phyloP scores from a whole-genome alignment of 2,797 vertebrate species.

The Sebastiscus tertius region DNA sequence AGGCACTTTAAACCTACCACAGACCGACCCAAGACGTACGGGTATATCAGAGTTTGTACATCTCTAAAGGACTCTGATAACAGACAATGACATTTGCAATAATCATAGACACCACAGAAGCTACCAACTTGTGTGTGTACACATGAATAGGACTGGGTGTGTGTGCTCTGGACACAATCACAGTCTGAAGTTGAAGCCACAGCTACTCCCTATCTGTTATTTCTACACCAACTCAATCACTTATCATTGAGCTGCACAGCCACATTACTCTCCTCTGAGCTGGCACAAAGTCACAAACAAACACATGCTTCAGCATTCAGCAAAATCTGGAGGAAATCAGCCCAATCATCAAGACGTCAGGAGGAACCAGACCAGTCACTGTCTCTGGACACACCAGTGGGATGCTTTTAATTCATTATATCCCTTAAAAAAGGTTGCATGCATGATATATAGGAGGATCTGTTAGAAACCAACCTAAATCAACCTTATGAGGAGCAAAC shows the following conservation, averaged over 20 bases:
- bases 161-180: neutral
- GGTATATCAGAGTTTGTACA: neutral
- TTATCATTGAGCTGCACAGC: too few species aligned
- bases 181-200: neutral
- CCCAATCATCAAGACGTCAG: constrained; percentile 23
- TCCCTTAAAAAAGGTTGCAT: neutral
- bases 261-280: constrained; percentile 20
- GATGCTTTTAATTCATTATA: neutral
- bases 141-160: neutral
- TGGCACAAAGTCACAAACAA: constrained; percentile 22
- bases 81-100: neutral
- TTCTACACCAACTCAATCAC: neutral
- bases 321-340: constrained; percentile 16
- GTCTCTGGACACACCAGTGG: neutral
- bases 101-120: neutral
- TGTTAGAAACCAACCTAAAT: neutral
- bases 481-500: neutral
- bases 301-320: constrained; percentile 30
- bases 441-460: neutral
- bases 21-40: neutral
- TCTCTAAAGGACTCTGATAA: neutral
- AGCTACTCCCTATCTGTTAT: neutral
- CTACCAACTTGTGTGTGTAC: neutral
- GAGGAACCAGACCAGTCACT: neutral
- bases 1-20: neutral